Percentiles rank a stretch among this genome's conserved stretches.
Evolutionary conservation across 2,113 vertebrate species (phyloP).

Genomic region (Hypocryptadius cinnamomeus): DNA sequence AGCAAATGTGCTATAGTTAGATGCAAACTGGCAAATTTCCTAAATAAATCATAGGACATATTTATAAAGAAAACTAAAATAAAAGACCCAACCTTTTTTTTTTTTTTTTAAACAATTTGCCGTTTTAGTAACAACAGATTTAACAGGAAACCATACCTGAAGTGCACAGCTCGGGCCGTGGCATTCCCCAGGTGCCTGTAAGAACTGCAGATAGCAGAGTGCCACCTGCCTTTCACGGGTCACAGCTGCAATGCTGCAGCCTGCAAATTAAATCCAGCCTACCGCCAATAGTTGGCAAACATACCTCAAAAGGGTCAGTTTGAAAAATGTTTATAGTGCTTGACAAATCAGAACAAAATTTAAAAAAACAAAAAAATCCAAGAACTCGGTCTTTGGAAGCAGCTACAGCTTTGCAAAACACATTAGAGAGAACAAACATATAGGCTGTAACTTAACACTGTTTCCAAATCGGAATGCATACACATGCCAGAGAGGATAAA

Average conservation of each 20-base stretch:
- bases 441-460: background rate
- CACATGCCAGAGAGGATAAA: background rate
- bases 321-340: background rate
- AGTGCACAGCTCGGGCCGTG: background rate
- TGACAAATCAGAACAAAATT: background rate
- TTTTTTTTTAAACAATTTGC: background rate
- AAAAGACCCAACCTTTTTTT: background rate
- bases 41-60: background rate
- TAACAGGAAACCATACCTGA: background rate
- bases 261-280: background rate
- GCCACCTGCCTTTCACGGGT: slow-evolving; percentile 23
- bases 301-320: background rate
- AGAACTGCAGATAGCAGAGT: background rate
- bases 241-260: slow-evolving; percentile 29
- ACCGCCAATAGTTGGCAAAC: background rate
- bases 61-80: background rate
- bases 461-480: background rate
- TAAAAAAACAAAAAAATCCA: background rate
- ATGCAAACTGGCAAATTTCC: background rate
- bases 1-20: background rate
- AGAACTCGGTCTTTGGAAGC: background rate
- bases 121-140: background rate
- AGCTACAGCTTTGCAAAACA: background rate
- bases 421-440: background rate
- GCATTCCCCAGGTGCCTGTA: background rate